Conservation (phyloP, 2,113 vertebrate genomes). For the Peucedramus taeniatus region DNA sequence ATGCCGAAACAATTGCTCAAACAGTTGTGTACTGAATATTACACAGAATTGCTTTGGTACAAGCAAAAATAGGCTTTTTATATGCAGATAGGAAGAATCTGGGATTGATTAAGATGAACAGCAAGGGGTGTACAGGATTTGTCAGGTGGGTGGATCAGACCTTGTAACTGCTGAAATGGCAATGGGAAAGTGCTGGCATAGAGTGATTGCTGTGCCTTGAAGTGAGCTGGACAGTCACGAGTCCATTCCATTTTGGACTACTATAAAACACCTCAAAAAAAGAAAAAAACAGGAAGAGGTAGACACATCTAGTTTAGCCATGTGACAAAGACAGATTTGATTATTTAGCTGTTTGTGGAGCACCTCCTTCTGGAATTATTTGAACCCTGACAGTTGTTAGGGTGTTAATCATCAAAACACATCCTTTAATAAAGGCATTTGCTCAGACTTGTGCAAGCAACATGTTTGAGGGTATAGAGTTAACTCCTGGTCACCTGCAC, state of each 20-base stretch:
- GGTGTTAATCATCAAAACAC: not conserved
- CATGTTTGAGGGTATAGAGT: accelerated
- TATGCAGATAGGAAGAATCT: not conserved
- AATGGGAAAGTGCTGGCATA: accelerated
- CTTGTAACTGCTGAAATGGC: not conserved
- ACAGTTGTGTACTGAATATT: not conserved
- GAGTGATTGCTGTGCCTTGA: not conserved
- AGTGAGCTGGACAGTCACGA: not conserved
- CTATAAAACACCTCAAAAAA: not conserved
- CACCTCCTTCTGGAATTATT: not conserved
- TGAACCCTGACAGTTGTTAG: not conserved
- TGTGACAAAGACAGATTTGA: not conserved
- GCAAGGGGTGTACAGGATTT: not conserved
- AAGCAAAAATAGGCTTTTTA: not conserved
- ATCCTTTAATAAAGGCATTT: not conserved
- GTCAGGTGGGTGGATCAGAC: not conserved
- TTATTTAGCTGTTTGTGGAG: not conserved
- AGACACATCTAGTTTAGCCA: not conserved
- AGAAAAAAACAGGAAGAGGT: not conserved
- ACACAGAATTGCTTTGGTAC: not conserved
- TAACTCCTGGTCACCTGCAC: not conserved
- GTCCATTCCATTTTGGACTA: not conserved
- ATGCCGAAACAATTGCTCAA: not conserved
- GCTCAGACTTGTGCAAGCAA: not conserved
- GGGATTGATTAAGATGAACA: not conserved